Conservation (phyloP, 2,113 vertebrate species). For the Microtus oregoni region DNA sequence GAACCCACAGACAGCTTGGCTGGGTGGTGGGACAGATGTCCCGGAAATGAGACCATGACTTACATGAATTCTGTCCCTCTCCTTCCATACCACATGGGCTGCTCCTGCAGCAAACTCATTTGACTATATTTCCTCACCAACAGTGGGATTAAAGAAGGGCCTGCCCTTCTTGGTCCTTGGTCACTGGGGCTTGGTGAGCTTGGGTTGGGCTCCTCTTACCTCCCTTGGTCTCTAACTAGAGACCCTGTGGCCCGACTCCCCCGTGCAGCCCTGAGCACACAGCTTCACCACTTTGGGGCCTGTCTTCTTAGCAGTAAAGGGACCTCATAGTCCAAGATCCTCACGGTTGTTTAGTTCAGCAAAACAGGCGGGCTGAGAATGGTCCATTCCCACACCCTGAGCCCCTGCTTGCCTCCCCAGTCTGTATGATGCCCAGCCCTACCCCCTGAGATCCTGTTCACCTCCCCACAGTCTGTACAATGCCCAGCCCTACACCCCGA, state of each 20-base stretch:
- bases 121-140: background rate
- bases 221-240: background rate
- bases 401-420: too few species aligned
- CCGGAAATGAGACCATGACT: background rate
- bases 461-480: too few species aligned
- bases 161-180: fast-evolving
- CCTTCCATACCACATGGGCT: background rate
- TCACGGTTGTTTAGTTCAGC: background rate
- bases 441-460: too few species aligned
- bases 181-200: fast-evolving
- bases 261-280: too few species aligned
- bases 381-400: background rate
- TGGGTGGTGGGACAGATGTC: background rate
- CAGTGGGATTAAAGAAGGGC: background rate
- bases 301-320: background rate
- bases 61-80: background rate
- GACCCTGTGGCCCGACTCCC: background rate
- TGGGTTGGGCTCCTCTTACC: background rate
- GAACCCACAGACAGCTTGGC: background rate
- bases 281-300: too few species aligned
- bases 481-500: background rate
- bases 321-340: background rate
- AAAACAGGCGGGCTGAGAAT: background rate
- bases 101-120: background rate
- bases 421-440: too few species aligned